These are phyloP conservation scores for Cervus canadensis DNA, from an alignment of 2,113 vertebrate genomes.

Conservation along the genomic window DNA sequence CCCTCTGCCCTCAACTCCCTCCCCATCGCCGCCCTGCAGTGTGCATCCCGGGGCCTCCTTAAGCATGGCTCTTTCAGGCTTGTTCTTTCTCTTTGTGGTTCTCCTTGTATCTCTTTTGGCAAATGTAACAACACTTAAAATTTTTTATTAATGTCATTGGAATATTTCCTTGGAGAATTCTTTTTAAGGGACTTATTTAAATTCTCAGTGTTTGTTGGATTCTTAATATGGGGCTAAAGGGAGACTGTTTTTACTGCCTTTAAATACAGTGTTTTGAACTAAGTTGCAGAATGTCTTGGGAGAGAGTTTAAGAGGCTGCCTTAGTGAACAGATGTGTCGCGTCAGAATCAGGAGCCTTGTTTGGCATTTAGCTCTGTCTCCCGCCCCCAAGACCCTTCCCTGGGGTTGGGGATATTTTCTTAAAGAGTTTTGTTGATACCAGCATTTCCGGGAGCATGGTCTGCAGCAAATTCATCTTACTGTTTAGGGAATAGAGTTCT, in stretches of 20 bases:
- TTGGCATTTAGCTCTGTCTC: neutral
- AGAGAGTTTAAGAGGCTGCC: neutral
- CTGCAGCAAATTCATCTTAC: neutral
- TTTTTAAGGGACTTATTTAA: conserved; percentile 17
- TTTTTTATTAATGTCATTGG: neutral
- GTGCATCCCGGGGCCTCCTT: neutral
- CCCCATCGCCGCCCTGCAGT: fast-evolving
- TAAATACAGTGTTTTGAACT: neutral
- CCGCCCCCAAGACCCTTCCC: neutral
- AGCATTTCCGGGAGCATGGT: neutral
- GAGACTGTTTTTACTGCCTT: neutral
- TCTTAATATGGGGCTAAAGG: neutral
- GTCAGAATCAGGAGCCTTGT: neutral
- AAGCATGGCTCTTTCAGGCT: neutral
- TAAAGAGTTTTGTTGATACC: neutral
- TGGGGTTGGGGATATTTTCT: neutral
- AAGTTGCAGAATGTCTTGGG: too few species aligned
- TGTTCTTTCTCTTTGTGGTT: neutral
- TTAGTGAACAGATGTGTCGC: neutral
- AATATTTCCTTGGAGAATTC: neutral
- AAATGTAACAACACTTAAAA: neutral
- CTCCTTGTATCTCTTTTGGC: neutral
- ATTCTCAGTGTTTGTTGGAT: neutral
- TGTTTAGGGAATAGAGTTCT: neutral
- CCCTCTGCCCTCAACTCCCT: too few species aligned